phyloP scores from a whole-genome alignment of 2,113 vertebrate species.

The Podarcis raffonei region DNA sequence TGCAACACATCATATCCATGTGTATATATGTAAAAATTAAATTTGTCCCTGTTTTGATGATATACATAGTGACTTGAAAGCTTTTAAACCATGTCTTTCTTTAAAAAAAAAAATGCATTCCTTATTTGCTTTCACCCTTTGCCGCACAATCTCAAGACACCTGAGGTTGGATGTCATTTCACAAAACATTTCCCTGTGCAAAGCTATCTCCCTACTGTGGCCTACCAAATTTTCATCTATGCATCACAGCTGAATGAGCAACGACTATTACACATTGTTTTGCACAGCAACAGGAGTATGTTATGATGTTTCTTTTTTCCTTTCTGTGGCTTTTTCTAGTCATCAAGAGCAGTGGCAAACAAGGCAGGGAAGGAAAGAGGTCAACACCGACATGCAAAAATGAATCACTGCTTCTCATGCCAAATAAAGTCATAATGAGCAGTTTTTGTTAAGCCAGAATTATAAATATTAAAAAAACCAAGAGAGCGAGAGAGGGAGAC shows the following conservation, averaged over 20 bases:
- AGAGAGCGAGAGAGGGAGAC: not conserved
- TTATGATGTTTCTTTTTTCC: conserved; percentile 41
- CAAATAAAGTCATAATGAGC: conserved; percentile 74
- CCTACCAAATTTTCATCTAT: conserved; percentile 38
- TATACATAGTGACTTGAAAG: conserved; percentile 31
- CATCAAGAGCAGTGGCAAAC: conserved; percentile 36
- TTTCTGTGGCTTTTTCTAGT: conserved; percentile 59
- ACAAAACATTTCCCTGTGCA: not conserved
- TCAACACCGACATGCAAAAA: conserved; percentile 67
- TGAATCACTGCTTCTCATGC: conserved; percentile 68
- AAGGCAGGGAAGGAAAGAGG: conserved; percentile 51
- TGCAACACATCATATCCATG: not conserved
- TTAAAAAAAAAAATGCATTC: not conserved
- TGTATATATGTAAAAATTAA: conserved; percentile 24
- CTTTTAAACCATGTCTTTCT: not conserved
- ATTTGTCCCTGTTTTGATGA: conserved; percentile 16
- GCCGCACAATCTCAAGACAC: not conserved
- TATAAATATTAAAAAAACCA: conserved; percentile 74
- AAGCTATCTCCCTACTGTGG: conserved; percentile 26
- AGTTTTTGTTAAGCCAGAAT: conserved; percentile 71
- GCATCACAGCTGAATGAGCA: conserved; percentile 19
- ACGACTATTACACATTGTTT: conserved; percentile 39
- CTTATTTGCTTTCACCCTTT: conserved; percentile 12
- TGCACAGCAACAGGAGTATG: conserved; percentile 35
- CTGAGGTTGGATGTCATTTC: not conserved